phyloP scores from a whole-genome alignment of 2,888 invertebrate species.

The Chrysodeixis includens region DNA sequence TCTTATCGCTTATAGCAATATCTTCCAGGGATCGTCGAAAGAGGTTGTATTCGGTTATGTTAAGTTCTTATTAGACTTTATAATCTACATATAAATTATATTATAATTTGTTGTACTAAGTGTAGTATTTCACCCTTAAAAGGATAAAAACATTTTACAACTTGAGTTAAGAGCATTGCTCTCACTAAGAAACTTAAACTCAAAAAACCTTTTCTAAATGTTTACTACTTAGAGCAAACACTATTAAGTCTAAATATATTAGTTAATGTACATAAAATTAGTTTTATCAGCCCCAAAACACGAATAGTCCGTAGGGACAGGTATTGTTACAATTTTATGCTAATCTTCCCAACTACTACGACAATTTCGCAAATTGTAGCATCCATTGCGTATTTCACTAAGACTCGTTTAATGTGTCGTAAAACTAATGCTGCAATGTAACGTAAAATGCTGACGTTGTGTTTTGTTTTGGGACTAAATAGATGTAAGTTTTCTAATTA shows the following conservation, averaged over 20 bases:
- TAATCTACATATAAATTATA: too few species aligned
- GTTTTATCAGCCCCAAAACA: slow-evolving; percentile 4
- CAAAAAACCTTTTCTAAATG: background rate
- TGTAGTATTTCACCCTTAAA: background rate
- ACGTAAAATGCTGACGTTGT: background rate
- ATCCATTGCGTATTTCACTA: slow-evolving; percentile 11
- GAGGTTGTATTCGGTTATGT: too few species aligned
- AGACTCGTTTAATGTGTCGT: background rate
- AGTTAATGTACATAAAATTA: slow-evolving; percentile 9
- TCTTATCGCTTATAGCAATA: too few species aligned
- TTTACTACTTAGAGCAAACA: background rate
- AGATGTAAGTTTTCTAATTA: background rate
- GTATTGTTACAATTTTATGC: slow-evolving; percentile 11
- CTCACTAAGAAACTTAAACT: background rate
- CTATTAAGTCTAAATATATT: background rate
- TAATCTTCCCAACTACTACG: slow-evolving; percentile 3
- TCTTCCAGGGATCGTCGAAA: too few species aligned
- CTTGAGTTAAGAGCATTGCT: background rate
- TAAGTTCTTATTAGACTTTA: too few species aligned
- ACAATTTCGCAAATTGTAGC: slow-evolving; percentile 7
- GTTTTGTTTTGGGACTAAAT: background rate
- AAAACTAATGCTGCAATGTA: slow-evolving; percentile 3
- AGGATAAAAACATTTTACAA: background rate
- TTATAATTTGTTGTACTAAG: too few species aligned
- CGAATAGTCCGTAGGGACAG: slow-evolving; percentile 4